phyloP scores from a whole-genome alignment of 2,888 invertebrate genomes.

The Drosophila gaucha region DNA sequence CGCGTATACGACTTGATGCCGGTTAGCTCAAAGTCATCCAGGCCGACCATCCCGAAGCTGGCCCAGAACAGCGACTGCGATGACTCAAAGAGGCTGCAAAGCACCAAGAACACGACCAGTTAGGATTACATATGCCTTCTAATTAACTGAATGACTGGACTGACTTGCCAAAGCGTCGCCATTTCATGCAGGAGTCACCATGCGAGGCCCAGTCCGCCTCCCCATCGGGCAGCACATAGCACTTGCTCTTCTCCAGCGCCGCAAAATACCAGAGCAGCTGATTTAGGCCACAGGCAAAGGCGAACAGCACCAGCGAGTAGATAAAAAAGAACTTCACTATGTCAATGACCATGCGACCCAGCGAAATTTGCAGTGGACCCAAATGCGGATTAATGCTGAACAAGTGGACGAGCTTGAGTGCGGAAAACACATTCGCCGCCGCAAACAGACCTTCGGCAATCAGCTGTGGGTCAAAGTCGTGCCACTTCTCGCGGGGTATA shows the following conservation, averaged over 20 bases:
- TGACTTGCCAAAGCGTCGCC: slow-evolving; percentile 94
- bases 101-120: background rate
- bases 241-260: slow-evolving; percentile 92
- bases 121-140: slow-evolving; percentile 11
- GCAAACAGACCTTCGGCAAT: slow-evolving; percentile 97
- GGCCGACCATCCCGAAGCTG: slow-evolving; percentile 95
- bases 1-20: slow-evolving; percentile 95
- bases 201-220: slow-evolving; percentile 91
- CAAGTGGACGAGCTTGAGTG: slow-evolving; percentile 95
- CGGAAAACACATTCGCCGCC: slow-evolving; percentile 97
- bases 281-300: slow-evolving; percentile 96
- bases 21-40: slow-evolving; percentile 94
- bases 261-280: slow-evolving; percentile 98
- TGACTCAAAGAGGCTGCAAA: slow-evolving; percentile 94
- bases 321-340: slow-evolving; percentile 97
- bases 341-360: slow-evolving; percentile 95
- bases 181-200: slow-evolving; percentile 92
- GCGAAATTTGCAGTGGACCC: slow-evolving; percentile 95
- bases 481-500: slow-evolving; percentile 94
- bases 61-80: slow-evolving; percentile 98
- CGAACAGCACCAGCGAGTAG: slow-evolving; percentile 93
- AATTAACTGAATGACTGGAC: slow-evolving; percentile 80
- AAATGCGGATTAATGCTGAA: slow-evolving; percentile 97
- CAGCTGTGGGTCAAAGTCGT: slow-evolving; percentile 96
- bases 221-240: slow-evolving; percentile 89